Percentiles rank a stretch among this genome's conserved stretches.
Evolutionary conservation across 2,888 invertebrate species (phyloP).

Genomic region (Dione juno): DNA sequence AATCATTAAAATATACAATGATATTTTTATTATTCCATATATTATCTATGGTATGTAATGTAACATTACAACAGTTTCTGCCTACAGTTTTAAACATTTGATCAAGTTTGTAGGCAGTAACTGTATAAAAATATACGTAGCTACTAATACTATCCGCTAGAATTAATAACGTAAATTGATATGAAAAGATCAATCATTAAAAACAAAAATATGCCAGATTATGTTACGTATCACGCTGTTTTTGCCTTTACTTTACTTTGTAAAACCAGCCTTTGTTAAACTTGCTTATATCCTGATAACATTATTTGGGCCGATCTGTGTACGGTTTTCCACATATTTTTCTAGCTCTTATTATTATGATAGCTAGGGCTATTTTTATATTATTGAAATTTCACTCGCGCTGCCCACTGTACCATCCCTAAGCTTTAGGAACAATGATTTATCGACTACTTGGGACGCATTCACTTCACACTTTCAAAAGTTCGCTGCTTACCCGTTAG

Average conservation of each 20-base stretch:
- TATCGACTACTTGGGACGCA: slow-evolving; percentile 66
- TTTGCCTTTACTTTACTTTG: slow-evolving; percentile 33
- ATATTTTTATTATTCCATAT: too few species aligned
- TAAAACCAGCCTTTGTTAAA: slow-evolving; percentile 57
- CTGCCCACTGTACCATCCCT: slow-evolving; percentile 49
- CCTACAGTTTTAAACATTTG: too few species aligned
- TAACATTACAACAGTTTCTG: too few species aligned
- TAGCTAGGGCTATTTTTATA: slow-evolving; percentile 10
- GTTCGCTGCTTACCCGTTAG: slow-evolving; percentile 49
- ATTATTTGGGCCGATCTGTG: slow-evolving; percentile 65
- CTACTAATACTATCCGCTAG: not conserved
- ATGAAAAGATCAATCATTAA: slow-evolving; percentile 29
- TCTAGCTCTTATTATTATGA: slow-evolving; percentile 20
- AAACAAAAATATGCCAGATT: slow-evolving; percentile 20
- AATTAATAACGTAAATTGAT: slow-evolving; percentile 10
- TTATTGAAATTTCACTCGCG: slow-evolving; percentile 35
- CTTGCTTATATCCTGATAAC: slow-evolving; percentile 64
- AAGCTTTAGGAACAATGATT: slow-evolving; percentile 69
- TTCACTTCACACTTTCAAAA: slow-evolving; percentile 61
- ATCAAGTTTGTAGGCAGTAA: slow-evolving; percentile 41
- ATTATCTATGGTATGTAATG: too few species aligned
- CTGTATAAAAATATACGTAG: too few species aligned
- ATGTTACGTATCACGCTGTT: slow-evolving; percentile 29
- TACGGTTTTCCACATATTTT: slow-evolving; percentile 18
- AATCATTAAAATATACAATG: too few species aligned